phyloP scores from a whole-genome alignment of 2,888 invertebrate genomes.

The Plusia festucae region DNA sequence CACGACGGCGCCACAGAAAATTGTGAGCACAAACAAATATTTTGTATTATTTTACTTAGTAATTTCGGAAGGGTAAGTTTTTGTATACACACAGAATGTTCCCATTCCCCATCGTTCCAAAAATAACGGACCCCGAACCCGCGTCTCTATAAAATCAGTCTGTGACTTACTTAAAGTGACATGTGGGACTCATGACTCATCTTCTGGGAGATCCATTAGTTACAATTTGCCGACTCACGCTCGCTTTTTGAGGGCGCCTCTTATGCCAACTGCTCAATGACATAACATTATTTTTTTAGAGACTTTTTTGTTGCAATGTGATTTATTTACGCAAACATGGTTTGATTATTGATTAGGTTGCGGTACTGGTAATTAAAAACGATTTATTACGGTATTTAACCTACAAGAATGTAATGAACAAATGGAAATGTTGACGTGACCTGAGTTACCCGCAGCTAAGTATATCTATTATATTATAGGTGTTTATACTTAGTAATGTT shows the following conservation, averaged over 20 bases:
- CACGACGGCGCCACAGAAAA: constrained; percentile 4
- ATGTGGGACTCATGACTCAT: constrained; percentile 81
- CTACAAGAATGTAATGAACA: constrained; percentile 7
- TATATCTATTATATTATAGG: background rate
- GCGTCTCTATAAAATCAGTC: constrained; percentile 70
- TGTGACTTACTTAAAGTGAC: constrained; percentile 75
- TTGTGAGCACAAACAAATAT: background rate
- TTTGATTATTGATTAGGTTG: constrained; percentile 9
- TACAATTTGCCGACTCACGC: constrained; percentile 82
- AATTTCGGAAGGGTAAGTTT: constrained; percentile 52
- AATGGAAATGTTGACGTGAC: constrained; percentile 27
- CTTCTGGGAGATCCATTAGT: constrained; percentile 83
- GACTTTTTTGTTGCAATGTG: constrained; percentile 46
- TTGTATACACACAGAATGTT: constrained; percentile 47
- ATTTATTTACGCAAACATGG: constrained; percentile 26
- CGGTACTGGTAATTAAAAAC: constrained; percentile 3
- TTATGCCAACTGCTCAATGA: constrained; percentile 60
- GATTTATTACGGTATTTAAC: constrained; percentile 13
- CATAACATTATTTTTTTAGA: constrained; percentile 55
- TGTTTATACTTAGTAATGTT: constrained; percentile 45
- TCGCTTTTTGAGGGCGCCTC: constrained; percentile 77
- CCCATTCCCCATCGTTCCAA: constrained; percentile 58
- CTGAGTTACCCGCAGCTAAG: constrained; percentile 30
- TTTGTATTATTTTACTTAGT: constrained; percentile 11
- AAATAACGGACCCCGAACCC: constrained; percentile 68